These are phyloP conservation scores for Struthidea cinerea DNA, from an alignment of 2,113 vertebrate species.

Conservation along the genomic window DNA sequence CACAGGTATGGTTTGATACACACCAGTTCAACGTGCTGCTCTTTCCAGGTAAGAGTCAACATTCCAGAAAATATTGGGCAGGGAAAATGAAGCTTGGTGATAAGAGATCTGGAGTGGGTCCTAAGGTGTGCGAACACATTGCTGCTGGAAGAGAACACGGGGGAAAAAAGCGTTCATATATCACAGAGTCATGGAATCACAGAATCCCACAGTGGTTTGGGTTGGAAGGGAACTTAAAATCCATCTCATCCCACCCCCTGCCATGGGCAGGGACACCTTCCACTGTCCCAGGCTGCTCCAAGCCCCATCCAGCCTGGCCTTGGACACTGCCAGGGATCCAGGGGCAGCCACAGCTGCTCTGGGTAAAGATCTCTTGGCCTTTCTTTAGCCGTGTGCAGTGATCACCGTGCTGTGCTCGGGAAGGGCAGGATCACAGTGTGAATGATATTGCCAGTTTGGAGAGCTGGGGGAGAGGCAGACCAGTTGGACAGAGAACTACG, in stretches of 20 bases:
- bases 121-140: neutral
- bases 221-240: neutral
- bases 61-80: neutral
- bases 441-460: neutral
- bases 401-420: neutral
- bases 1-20: neutral
- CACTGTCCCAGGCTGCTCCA: neutral
- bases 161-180: rapidly evolving
- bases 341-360: neutral
- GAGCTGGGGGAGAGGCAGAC: neutral
- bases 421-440: neutral
- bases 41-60: neutral
- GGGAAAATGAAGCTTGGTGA: neutral
- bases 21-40: neutral
- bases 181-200: neutral
- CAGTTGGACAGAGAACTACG: neutral
- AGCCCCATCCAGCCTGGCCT: neutral
- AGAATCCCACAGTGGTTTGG: neutral
- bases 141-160: neutral
- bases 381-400: neutral
- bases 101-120: neutral
- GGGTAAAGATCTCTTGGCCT: neutral
- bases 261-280: neutral
- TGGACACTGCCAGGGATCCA: neutral
- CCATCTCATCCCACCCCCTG: neutral